Evolutionary conservation across 1,140 invertebrate species (phyloP).

Genomic region (Meloidogyne floridensis): DNA sequence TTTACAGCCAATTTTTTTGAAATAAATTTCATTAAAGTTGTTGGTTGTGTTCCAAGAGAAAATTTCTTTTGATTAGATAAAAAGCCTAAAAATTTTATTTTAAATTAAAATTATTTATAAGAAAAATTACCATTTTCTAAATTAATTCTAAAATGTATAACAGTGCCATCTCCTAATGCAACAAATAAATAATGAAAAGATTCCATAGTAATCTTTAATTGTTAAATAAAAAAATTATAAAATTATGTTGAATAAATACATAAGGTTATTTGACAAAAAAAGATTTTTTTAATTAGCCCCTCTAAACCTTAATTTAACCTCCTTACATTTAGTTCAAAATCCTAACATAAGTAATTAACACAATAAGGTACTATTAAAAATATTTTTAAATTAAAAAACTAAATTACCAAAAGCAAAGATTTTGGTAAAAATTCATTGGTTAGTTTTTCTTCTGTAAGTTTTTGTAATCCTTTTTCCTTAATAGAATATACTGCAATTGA

Average conservation of each 20-base stretch:
- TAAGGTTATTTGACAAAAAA: too few relatives aligned
- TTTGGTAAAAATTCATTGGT: constrained; percentile 86
- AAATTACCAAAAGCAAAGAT: constrained; percentile 80
- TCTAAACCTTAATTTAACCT: too few relatives aligned
- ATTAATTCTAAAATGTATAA: constrained; percentile 84
- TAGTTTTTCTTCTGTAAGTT: constrained; percentile 81
- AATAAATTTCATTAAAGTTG: constrained; percentile 84
- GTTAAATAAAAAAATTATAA: not conserved
- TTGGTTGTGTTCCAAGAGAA: constrained; percentile 88
- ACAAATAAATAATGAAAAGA: constrained; percentile 70
- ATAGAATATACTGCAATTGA: constrained; percentile 82
- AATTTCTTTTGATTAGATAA: constrained; percentile 71
- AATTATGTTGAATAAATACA: not conserved
- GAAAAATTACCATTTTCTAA: constrained; percentile 36
- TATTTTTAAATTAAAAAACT: not conserved
- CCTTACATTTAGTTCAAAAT: too few relatives aligned
- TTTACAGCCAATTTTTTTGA: constrained; percentile 79
- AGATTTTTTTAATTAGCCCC: too few relatives aligned
- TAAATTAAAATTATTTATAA: not conserved
- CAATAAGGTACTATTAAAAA: not conserved
- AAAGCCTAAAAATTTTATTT: constrained; percentile 34
- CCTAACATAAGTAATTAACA: too few relatives aligned
- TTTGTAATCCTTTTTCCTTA: constrained; percentile 73
- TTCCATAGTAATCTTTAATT: constrained; percentile 77
- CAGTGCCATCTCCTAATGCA: constrained; percentile 92